phyloP scores from a whole-genome alignment of 2,113 vertebrate species.

The Oceanites oceanicus region DNA sequence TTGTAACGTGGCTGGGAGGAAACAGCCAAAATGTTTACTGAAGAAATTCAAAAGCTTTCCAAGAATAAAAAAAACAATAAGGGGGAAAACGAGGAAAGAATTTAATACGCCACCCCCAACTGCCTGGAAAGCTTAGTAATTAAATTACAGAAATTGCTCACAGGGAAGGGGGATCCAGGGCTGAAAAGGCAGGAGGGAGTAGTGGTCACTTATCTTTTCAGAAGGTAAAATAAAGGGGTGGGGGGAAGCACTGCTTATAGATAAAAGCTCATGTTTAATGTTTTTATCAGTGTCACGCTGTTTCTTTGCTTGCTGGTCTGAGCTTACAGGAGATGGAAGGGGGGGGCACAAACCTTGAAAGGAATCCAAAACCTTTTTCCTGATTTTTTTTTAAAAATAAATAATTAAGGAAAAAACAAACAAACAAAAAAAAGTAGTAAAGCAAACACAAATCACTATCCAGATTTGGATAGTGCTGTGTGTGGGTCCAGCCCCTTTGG shows the following conservation, averaged over 20 bases:
- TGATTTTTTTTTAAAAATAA: background rate
- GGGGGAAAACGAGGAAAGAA: background rate
- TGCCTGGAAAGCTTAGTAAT: conserved; percentile 42
- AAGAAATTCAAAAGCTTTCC: background rate
- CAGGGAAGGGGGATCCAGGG: background rate
- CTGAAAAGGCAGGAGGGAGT: conserved; percentile 22
- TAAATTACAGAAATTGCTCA: conserved; percentile 40
- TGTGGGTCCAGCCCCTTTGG: background rate
- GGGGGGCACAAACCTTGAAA: background rate
- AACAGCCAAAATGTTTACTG: background rate
- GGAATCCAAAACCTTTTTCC: background rate
- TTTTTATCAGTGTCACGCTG: background rate
- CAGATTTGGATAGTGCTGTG: background rate
- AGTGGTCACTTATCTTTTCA: conserved; percentile 44
- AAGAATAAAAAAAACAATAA: background rate
- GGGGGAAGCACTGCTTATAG: background rate
- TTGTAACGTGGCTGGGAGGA: background rate
- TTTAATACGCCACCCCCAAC: background rate
- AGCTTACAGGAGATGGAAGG: background rate
- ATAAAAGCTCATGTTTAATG: conserved; percentile 16
- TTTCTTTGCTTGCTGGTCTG: background rate
- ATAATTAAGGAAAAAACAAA: background rate
- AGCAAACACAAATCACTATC: background rate
- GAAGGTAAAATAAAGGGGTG: background rate
- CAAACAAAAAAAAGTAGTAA: no score